Evolutionary conservation across 2,113 vertebrate genomes (phyloP).

Genomic region (Gallinago paraguaiae): DNA sequence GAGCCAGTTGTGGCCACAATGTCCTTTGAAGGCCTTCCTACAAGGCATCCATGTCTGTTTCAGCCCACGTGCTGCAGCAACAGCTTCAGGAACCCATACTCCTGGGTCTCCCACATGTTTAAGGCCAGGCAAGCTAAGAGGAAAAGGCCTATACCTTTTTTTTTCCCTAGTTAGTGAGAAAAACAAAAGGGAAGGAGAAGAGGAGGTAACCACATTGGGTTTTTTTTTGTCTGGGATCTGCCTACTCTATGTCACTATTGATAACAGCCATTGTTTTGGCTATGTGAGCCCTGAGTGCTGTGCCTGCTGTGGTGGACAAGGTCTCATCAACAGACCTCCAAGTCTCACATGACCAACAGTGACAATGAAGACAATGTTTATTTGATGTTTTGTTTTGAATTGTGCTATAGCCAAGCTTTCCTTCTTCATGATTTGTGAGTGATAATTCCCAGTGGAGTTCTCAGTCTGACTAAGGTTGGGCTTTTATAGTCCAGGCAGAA

Average conservation of each 20-base stretch:
- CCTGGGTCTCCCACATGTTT: neutral
- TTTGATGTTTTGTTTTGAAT: neutral
- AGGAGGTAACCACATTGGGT: neutral
- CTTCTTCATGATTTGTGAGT: neutral
- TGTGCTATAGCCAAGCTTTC: neutral
- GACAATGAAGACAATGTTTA: neutral
- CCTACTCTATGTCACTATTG: neutral
- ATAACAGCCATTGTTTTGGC: neutral
- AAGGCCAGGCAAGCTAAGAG: neutral
- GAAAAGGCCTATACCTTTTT: neutral
- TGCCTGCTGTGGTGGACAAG: neutral
- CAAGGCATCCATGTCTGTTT: accelerated
- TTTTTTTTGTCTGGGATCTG: neutral
- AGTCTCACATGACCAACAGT: neutral
- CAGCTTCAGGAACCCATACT: neutral
- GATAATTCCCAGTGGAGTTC: neutral
- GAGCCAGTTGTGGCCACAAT: neutral
- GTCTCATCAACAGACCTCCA: neutral
- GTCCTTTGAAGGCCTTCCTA: neutral
- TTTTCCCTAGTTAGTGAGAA: neutral
- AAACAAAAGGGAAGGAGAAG: neutral
- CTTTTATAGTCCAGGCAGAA: neutral
- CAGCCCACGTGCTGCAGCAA: neutral
- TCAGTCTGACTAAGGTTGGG: neutral
- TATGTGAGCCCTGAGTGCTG: neutral